Evolutionary conservation across 2,797 vertebrate species (phyloP), one percentile per base, ranked within the genome.

Genomic region (Lagocephalus sceleratus): DNA sequence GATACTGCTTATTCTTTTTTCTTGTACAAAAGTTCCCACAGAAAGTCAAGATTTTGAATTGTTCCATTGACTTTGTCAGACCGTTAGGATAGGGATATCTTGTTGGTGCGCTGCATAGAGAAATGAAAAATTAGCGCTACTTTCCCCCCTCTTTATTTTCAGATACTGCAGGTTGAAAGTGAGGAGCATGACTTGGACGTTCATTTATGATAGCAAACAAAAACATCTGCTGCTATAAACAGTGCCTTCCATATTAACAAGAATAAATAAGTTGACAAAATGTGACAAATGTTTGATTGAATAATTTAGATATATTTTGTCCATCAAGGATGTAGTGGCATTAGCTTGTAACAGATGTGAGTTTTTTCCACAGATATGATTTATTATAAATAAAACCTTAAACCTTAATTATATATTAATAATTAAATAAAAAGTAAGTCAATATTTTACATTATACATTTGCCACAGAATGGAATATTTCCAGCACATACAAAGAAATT

Each of bases 401-500:
- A 35, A 35, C 15, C 5, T 35, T 23, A 7, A 45, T 20, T 19
- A 25, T n/a, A 7, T 5, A 17, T 23, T 19, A 62, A 3, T 9
- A 40, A 16, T 12, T 12, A n/a, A 2, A 16, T 17, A 5, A 40
- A 40, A 17, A n/a, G 6, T 11, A 45, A 42, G 29, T 6, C n/a
- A 20, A 42, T 51, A 17, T 9, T 12, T 26, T 49, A 40, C 14
- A 22, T 39, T 9, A 42, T 35, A 74, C 44, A 55, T 55, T 29
- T 54, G 32, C 61, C 63, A 25, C 25, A 19, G 38, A 51, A 45
- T 38, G 47, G 45, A 65, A 64, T 5, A 46, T n/a, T 22, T 23
- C 41, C 21, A 64, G 15, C 12, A 15, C 17, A 47, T 20, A 42
- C 38, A n/a, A 15, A 51, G 44, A 56, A 54, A 60, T 41, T 38